A percentile compares a stretch with the other conserved stretches of the same genome.
These are phyloP conservation scores for Pseudanteris insignis DNA, from an alignment of 2,888 invertebrate species.

Conservation along the genomic window DNA sequence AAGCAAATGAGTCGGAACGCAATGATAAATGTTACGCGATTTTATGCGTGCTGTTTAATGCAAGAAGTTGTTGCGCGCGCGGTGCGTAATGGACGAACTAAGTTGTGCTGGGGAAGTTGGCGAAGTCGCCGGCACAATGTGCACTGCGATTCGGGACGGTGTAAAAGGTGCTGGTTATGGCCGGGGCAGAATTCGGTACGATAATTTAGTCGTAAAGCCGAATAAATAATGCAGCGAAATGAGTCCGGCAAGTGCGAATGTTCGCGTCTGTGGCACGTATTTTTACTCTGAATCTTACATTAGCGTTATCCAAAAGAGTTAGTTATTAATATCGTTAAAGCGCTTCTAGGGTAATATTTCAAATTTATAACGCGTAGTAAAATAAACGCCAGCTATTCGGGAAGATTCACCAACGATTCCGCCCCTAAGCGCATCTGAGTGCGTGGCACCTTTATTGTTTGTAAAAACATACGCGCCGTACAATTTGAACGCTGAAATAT, in stretches of 20 bases:
- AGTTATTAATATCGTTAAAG: constrained; percentile 3
- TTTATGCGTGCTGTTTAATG: constrained; percentile 14
- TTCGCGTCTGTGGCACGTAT: not conserved
- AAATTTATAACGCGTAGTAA: too few species aligned
- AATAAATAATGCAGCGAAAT: constrained; percentile 26
- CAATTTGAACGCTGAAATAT: too few species aligned
- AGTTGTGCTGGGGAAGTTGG: constrained; percentile 8
- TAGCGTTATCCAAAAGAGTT: not conserved
- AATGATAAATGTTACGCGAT: constrained; percentile 25
- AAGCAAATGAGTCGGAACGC: constrained; percentile 18
- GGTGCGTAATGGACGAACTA: constrained; percentile 14
- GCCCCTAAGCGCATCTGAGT: too few species aligned
- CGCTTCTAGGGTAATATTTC: not conserved
- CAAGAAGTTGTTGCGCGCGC: constrained; percentile 16
- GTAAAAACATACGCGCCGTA: too few species aligned
- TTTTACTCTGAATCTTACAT: constrained; percentile 15
- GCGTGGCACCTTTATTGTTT: too few species aligned
- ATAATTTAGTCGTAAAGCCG: constrained; percentile 17
- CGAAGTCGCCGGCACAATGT: constrained; percentile 8
- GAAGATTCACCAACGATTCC: too few species aligned
- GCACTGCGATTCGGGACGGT: constrained; percentile 8
- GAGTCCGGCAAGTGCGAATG: constrained; percentile 7
- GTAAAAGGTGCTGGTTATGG: constrained; percentile 18
- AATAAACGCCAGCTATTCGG: too few species aligned
- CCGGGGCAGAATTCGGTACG: constrained; percentile 11